Percentiles rank a stretch among this genome's conserved stretches.
Evolutionary conservation across 2,888 invertebrate species (phyloP).

Genomic region (Papilio demoleus): DNA sequence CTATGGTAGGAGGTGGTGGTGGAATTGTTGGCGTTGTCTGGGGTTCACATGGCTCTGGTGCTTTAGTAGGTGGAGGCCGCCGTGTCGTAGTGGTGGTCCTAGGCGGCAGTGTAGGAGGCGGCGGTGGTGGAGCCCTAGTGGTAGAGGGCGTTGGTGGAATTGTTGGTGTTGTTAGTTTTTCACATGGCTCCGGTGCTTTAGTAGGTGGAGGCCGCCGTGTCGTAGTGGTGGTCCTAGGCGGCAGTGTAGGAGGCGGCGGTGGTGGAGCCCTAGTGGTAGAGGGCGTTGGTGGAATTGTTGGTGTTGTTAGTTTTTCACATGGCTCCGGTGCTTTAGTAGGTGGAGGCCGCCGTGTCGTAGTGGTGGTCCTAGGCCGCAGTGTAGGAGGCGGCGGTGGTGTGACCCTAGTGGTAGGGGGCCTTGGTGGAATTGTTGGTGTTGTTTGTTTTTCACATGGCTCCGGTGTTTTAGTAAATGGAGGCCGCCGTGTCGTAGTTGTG

Average conservation of each 20-base stretch:
- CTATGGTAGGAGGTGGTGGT: slow-evolving; percentile 3
- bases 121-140: neutral
- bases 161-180: neutral
- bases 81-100: neutral
- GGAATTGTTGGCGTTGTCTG: slow-evolving; percentile 4
- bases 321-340: neutral
- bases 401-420: too few relatives aligned
- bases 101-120: neutral
- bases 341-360: too few relatives aligned
- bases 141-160: neutral
- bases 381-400: too few relatives aligned
- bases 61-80: neutral
- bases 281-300: neutral
- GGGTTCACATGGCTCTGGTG: slow-evolving; percentile 1
- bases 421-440: neutral
- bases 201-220: neutral
- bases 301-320: neutral
- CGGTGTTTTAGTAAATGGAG: slow-evolving; percentile 1
- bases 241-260: slow-evolving; percentile 7
- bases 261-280: neutral
- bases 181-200: neutral
- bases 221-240: neutral
- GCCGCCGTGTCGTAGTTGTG: neutral
- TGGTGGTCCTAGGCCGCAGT: too few relatives aligned
- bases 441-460: neutral